Percentiles rank a stretch among this genome's conserved stretches.
These are phyloP conservation scores for Melanocharis versteri DNA, from an alignment of 2,113 vertebrate genomes.

Conservation along the genomic window DNA sequence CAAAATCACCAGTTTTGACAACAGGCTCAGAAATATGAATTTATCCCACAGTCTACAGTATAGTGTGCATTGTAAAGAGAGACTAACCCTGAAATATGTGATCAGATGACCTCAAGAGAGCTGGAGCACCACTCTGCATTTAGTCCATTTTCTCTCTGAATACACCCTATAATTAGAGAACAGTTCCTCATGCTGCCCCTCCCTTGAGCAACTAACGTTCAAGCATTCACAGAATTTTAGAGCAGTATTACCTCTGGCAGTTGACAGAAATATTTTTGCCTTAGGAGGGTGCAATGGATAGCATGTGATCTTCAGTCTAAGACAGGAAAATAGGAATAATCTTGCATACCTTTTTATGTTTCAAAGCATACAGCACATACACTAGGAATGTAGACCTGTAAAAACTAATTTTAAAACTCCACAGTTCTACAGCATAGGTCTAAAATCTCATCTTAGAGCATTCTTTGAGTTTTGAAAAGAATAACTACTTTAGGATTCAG, in stretches of 20 bases:
- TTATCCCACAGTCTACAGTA: background rate
- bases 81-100: background rate
- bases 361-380: background rate
- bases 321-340: background rate
- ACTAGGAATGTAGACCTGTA: background rate
- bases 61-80: background rate
- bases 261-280: background rate
- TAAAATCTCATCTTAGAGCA: background rate
- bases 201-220: constrained; percentile 50
- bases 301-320: background rate
- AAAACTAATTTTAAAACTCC: background rate
- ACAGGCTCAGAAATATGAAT: background rate
- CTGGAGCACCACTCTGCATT: constrained; percentile 25
- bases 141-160: constrained; percentile 41
- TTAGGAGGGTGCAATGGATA: background rate
- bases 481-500: background rate
- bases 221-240: constrained; percentile 58
- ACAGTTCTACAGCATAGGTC: background rate
- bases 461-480: background rate
- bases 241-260: constrained; percentile 35
- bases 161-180: constrained; percentile 68
- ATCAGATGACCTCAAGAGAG: background rate
- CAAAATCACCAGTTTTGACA: background rate
- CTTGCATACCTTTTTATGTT: background rate
- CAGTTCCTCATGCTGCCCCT: constrained; percentile 59